Conservation (phyloP, 2,797 vertebrate species). For the Borostomias antarcticus region DNA sequence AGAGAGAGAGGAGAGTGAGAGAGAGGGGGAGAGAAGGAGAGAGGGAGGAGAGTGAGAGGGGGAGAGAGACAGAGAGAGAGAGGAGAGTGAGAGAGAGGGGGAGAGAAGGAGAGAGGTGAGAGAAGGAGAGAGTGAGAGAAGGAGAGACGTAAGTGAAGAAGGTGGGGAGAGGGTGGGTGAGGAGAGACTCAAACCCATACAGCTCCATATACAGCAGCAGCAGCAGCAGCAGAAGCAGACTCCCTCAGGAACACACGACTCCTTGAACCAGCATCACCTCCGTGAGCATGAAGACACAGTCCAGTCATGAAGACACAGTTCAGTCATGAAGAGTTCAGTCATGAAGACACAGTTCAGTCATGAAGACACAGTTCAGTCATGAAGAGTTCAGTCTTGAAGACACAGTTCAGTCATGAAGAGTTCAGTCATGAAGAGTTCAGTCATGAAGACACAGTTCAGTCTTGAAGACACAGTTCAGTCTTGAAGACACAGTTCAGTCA, state of each 20-base stretch:
- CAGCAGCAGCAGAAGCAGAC: neutral
- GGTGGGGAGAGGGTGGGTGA: neutral
- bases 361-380: neutral
- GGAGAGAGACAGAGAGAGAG: too few species aligned
- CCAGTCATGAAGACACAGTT: neutral
- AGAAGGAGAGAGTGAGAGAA: neutral
- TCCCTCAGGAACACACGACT: neutral
- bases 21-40: too few species aligned
- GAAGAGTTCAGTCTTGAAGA: neutral
- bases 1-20: too few species aligned
- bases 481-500: neutral
- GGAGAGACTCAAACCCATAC: neutral
- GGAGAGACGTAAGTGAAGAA: too few species aligned
- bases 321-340: neutral
- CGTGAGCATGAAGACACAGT: neutral
- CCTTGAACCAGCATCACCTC: neutral
- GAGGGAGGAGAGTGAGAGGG: too few species aligned
- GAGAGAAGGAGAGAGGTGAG: neutral
- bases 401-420: constrained; percentile 2
- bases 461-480: neutral
- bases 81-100: too few species aligned
- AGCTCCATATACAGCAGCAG: neutral
- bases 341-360: neutral
- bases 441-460: neutral
- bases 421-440: neutral